A percentile compares a stretch with the other conserved stretches of the same genome.
Conservation (phyloP, 2,113 vertebrate genomes). For the Orycteropus afer region DNA sequence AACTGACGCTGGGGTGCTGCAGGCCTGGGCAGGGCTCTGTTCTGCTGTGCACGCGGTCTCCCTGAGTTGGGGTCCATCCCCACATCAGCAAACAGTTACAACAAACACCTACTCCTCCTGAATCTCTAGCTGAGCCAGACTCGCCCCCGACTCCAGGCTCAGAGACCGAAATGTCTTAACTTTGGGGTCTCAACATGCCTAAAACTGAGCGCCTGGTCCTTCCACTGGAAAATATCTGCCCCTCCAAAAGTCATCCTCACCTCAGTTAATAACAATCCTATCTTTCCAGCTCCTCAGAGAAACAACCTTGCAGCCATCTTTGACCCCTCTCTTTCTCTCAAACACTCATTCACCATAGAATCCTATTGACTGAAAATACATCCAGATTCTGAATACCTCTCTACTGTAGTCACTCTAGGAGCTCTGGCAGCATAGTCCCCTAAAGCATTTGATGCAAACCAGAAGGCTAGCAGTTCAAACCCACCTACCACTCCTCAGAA, state of each 20-base stretch:
- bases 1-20: too few relatives aligned
- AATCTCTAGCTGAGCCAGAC: neutral
- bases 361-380: neutral
- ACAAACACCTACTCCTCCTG: neutral
- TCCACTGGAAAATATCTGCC: neutral
- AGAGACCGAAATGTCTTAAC: neutral
- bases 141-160: neutral
- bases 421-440: too few relatives aligned
- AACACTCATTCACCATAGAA: neutral
- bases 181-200: accelerated
- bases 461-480: too few relatives aligned
- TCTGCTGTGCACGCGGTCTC: too few relatives aligned
- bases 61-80: too few relatives aligned
- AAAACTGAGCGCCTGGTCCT: neutral
- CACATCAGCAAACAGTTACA: too few relatives aligned
- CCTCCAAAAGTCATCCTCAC: too few relatives aligned
- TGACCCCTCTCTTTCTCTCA: neutral
- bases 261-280: neutral
- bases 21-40: too few relatives aligned
- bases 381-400: too few relatives aligned
- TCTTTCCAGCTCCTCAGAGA: neutral
- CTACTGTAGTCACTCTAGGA: too few relatives aligned
- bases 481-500: too few relatives aligned
- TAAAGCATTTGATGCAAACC: too few relatives aligned
- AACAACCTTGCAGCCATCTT: neutral